phyloP scores from a whole-genome alignment of 1,140 invertebrate species.

The Penaeus vannamei region DNA sequence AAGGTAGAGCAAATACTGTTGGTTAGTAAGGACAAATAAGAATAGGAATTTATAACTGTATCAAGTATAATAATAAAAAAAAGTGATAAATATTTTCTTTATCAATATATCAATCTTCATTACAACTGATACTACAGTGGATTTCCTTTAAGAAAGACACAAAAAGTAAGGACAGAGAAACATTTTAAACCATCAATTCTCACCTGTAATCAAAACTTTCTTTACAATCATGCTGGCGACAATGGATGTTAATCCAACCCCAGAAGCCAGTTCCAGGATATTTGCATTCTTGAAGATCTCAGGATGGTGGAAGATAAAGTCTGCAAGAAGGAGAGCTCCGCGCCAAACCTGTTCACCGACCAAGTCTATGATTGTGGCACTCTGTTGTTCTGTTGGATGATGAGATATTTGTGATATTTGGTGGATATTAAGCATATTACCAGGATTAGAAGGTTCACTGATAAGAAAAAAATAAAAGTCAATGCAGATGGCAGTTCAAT shows the following conservation, averaged over 20 bases:
- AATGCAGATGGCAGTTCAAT: too few species aligned
- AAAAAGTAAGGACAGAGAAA: background rate
- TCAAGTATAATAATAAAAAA: too few species aligned
- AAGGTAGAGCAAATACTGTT: too few species aligned
- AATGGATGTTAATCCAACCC: slow-evolving; percentile 82
- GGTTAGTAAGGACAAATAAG: too few species aligned
- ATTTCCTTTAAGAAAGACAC: background rate
- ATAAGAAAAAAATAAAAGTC: too few species aligned
- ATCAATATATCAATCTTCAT: too few species aligned
- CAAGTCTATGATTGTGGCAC: slow-evolving; percentile 80
- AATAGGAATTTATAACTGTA: too few species aligned
- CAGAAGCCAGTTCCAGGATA: slow-evolving; percentile 78
- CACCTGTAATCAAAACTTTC: slow-evolving; percentile 86
- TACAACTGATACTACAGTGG: too few species aligned
- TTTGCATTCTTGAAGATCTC: slow-evolving; percentile 70
- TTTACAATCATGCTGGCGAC: slow-evolving; percentile 82
- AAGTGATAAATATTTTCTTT: too few species aligned
- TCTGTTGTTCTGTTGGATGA: slow-evolving; percentile 79
- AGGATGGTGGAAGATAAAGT: slow-evolving; percentile 81
- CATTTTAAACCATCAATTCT: background rate
- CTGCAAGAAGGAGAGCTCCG: slow-evolving; percentile 85
- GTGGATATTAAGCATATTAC: background rate
- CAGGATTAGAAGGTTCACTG: too few species aligned
- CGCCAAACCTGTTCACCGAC: slow-evolving; percentile 91
- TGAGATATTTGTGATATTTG: too few species aligned